phyloP scores from a whole-genome alignment of 2,797 vertebrate genomes.

The Chaunax sp. region DNA sequence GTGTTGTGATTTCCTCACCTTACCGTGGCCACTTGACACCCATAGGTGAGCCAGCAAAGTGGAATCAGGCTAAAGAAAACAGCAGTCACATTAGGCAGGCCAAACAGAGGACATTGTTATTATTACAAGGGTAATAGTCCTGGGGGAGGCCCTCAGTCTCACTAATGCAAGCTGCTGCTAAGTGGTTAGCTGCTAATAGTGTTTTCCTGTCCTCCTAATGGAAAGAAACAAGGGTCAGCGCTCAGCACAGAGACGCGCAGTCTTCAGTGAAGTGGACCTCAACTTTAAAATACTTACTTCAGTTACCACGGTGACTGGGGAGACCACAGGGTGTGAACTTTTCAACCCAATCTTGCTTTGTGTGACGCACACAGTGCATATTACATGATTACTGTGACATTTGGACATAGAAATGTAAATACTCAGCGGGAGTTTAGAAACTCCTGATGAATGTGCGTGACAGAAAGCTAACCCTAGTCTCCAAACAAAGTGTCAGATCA shows the following conservation, averaged over 20 bases:
- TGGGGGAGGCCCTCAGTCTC: conserved; percentile 64
- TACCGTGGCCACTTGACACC: conserved; percentile 54
- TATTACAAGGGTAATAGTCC: conserved; percentile 78
- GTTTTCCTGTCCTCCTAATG: conserved; percentile 79
- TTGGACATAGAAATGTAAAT: conserved; percentile 48
- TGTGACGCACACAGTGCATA: conserved; percentile 1
- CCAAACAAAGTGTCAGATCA: conserved; percentile 34
- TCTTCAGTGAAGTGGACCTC: conserved; percentile 39
- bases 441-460: conserved; percentile 2
- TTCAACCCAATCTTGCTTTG: conserved; percentile 52
- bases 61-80: conserved; percentile 70
- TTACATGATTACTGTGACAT: conserved; percentile 11
- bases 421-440: conserved; percentile 35
- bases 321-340: conserved; percentile 50
- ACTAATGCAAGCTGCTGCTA: conserved; percentile 73
- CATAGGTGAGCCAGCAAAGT: conserved; percentile 64
- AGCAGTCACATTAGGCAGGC: conserved; percentile 67
- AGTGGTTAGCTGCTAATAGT: conserved; percentile 80
- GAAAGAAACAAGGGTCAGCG: conserved; percentile 71
- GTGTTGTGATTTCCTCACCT: conserved; percentile 5
- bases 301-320: conserved; percentile 33
- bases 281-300: conserved; percentile 35
- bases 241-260: conserved; percentile 45
- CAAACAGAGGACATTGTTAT: conserved; percentile 80
- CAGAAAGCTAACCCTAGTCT: conserved; percentile 29